Base-by-base conservation (phyloP, 1,140 invertebrate genomes). In the Ooceraea biroi region DNA sequence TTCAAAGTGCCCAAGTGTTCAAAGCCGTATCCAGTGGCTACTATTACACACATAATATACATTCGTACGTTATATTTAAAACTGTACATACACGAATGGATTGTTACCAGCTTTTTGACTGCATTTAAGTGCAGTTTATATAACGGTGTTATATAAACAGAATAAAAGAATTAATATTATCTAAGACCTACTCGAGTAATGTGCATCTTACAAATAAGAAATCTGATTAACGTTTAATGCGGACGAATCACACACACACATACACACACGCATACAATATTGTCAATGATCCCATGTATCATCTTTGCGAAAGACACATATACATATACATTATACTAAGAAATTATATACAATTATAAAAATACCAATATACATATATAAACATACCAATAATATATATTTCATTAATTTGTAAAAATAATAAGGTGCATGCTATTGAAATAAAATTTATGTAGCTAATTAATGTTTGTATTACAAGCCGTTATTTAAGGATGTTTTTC, bases 1-100 rank as follows among this genome's bases (percentile, higher is more conserved):
- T 91, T 90, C 80, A 90, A 91, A 93, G 90, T 93, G 91, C 92
- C 93, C 91, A 94, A 92, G 92, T 94, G 92, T 93, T 94, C 93
- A 93, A 90, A 90, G 90, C 89, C 87, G 7, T 36, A 88, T 85
- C 60, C 83, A 83, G 69, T 87, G 87, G 77, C 82, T 91, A 88
- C 68, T 83, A 89, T 87, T 87, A 89, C 86, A 86, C 61, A 85
- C 86, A 90, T 78, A 83, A 61, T 76, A 58, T 55, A 82, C 66
- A 83, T 85, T 82, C 73, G 50, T 57, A 69, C 1, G 36, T 68
- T 69, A 55, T 69, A 83, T 48, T 41, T 82, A 85, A 68, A 78
- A 82, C 82, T 83, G 30, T 84, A 82, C 85, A 85, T 83, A 63
- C 73, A 85, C 73, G 63, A 86, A 84, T 80, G 55, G 63, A 78